phyloP scores from a whole-genome alignment of 2,113 vertebrate species.

The Centrocercus urophasianus region DNA sequence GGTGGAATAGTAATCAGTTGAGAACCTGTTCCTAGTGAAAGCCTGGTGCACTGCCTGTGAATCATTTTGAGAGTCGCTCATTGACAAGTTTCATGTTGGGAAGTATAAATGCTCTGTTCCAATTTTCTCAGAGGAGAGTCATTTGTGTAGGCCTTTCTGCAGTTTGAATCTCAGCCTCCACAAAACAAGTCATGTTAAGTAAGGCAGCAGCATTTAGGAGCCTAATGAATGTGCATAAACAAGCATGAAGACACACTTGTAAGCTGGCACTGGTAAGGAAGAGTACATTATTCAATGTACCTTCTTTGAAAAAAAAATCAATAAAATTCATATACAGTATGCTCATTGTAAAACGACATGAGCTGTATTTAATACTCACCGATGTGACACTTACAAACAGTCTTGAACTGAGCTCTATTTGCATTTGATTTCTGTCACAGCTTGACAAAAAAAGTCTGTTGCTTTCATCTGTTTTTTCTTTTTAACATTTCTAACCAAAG shows the following conservation, averaged over 20 bases:
- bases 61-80: constrained; percentile 53
- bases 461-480: constrained; percentile 74
- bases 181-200: constrained; percentile 31
- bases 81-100: constrained; percentile 33
- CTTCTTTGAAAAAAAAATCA: constrained; percentile 76
- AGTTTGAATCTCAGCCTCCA: constrained; percentile 57
- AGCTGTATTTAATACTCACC: constrained; percentile 73
- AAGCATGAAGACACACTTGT: constrained; percentile 55
- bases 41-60: constrained; percentile 33
- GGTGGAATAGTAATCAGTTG: not conserved
- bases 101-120: constrained; percentile 51
- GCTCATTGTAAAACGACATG: constrained; percentile 73
- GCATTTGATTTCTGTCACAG: constrained; percentile 78
- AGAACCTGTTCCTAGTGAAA: constrained; percentile 6
- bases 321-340: constrained; percentile 71
- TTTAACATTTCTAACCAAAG: constrained; percentile 67
- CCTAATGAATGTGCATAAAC: constrained; percentile 47
- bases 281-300: constrained; percentile 66
- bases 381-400: constrained; percentile 76
- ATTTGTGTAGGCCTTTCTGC: constrained; percentile 56
- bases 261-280: constrained; percentile 41
- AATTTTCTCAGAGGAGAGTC: constrained; percentile 20
- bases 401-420: constrained; percentile 78
- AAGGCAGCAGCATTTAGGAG: constrained; percentile 57
- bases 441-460: constrained; percentile 69